Evolutionary conservation across 2,797 vertebrate genomes (phyloP).

Genomic region (Amblyraja radiata): DNA sequence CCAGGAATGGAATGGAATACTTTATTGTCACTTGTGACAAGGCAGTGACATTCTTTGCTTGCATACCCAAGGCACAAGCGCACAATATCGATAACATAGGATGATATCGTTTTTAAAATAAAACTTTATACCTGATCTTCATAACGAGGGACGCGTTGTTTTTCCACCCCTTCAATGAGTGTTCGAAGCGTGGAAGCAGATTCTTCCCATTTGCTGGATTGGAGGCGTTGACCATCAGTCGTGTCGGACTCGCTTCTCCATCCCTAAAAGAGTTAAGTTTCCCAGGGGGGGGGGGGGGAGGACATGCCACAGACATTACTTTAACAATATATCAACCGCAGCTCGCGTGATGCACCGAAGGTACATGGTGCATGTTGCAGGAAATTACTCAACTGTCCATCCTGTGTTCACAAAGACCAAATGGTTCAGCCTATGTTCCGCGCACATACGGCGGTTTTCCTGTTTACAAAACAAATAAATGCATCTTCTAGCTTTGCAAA

Average conservation of each 20-base stretch:
- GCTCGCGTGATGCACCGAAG: not conserved
- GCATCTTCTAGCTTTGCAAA: not conserved
- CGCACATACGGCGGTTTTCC: not conserved
- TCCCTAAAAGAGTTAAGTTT: conserved; percentile 56
- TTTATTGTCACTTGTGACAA: too few species aligned
- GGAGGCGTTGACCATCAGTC: conserved; percentile 69
- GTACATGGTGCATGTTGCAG: not conserved
- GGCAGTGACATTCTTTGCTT: too few species aligned
- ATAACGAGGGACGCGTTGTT: conserved; percentile 72
- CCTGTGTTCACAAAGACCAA: not conserved
- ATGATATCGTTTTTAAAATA: too few species aligned
- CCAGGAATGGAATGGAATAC: too few species aligned
- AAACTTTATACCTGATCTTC: conserved; percentile 68
- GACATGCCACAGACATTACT: not conserved
- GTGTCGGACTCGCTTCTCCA: conserved; percentile 62
- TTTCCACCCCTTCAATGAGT: conserved; percentile 64
- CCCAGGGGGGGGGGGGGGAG: too few species aligned
- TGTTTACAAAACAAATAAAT: not conserved
- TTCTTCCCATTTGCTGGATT: conserved; percentile 61
- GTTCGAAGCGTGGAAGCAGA: conserved; percentile 60
- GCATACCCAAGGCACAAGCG: too few species aligned
- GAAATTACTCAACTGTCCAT: not conserved
- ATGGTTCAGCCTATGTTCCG: not conserved
- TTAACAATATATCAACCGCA: not conserved
- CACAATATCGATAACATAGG: not conserved